Percentiles rank a stretch among this genome's conserved stretches.
Conservation (phyloP, 2,888 invertebrate genomes). For the Homarus gammarus region DNA sequence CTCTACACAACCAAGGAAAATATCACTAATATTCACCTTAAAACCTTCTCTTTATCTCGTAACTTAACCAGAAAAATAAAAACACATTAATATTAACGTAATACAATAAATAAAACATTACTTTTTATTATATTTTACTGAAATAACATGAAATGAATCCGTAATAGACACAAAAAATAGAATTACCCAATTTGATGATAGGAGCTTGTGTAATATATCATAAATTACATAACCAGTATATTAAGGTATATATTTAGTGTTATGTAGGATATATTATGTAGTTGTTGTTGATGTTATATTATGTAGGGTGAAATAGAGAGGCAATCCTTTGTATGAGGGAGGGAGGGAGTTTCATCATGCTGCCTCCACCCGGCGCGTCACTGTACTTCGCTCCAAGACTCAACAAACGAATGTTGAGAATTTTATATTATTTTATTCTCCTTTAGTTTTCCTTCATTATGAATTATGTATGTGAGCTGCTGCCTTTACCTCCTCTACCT, state of each 20-base stretch:
- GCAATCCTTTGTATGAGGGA: constrained; percentile 64
- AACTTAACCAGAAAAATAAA: no score
- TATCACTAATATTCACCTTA: neutral
- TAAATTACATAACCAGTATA: no score
- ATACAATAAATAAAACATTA: neutral
- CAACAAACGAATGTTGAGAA: constrained; percentile 73
- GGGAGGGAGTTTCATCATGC: constrained; percentile 63
- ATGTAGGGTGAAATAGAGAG: no score
- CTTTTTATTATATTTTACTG: constrained; percentile 39
- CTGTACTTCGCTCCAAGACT: constrained; percentile 72
- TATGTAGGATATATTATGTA: no score
- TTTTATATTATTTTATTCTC: constrained; percentile 74
- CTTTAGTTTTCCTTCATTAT: constrained; percentile 71
- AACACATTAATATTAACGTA: no score
- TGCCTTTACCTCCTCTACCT: neutral
- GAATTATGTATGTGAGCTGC: constrained; percentile 34
- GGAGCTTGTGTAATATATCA: no score
- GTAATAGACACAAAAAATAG: constrained; percentile 50
- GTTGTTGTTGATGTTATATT: no score
- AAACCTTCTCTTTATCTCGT: no score
- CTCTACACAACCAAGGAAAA: constrained; percentile 10
- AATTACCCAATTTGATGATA: constrained; percentile 11
- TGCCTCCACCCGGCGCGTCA: constrained; percentile 62
- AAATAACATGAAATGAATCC: constrained; percentile 68
- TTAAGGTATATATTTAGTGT: no score